Evolutionary conservation across 2,797 vertebrate species (phyloP), one percentile per base, ranked within the genome.

Genomic region (Sebastiscus tertius): DNA sequence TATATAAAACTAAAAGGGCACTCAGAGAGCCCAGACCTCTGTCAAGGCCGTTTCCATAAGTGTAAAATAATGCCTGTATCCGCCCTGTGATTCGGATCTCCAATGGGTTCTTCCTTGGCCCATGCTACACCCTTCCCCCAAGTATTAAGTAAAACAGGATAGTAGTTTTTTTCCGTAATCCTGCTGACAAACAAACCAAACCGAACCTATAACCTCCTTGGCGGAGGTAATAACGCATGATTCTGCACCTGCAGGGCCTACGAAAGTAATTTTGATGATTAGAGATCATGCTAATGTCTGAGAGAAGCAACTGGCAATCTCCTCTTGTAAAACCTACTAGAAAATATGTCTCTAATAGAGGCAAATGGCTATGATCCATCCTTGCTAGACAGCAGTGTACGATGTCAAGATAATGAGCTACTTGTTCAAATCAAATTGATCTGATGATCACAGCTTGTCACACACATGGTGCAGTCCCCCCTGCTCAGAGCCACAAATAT

Each of bases 371-470:
- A 56, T n/a, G 42, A 70, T 39, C 18, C 20, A 58, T 16, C 39
- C 6, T 1, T 55, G 1, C 22, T n/a, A 13, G 34, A 75, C 6
- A 13, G 34, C 31, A 64, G 24, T 46, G 3, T 69, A 29, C 39
- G 39, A 72, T 49, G 64, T 36, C 20, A 71, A 54, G 26, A 72
- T 89, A 20, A 66, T 4, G 14, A 14, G 14, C 56, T 49, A 26
- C 77, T 31, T 24, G 13, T 58, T 79, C 22, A 24, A 24, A 63
- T 81, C 52, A 65, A 76, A 74, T 77, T 16, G 68, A 87, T 76
- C 80, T 80, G 14, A 33, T 66, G 67, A 81, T 72, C 68, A 62
- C 65, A 82, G 75, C 58, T 22, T 71, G 80, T 78, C 63, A 56
- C 55, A 72, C 68, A 55, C 55, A 61, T 46, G 59, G 74, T 24